Base-by-base conservation (phyloP, 2,888 invertebrate genomes). In the Rotaria magnacalcarata region DNA sequence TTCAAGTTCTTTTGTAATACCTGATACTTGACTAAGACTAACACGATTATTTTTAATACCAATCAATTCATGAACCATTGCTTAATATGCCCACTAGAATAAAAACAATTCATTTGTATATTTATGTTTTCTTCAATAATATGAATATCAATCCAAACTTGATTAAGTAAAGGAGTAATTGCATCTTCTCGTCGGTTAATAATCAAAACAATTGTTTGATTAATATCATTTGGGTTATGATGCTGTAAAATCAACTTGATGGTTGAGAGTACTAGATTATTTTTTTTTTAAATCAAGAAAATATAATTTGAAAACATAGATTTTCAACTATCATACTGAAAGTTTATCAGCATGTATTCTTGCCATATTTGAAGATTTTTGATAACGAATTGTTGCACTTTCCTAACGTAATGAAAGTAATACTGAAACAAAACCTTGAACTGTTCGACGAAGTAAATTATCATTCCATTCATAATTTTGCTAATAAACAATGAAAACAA, bases 21-120 rank as follows among this genome's bases (percentile, higher is more conserved):
- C 95, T 24, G 95, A 94, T 50, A 96, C 93, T 88, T 94, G 93
- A 0, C 95, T 94, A 87, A 99, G 93, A 90, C 94, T 95, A 50
- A 99, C 97, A 87, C 97, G 93, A 92, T 97, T 96, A 91, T 96
- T 97, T 89, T 94, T 94, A 88, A 99, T 96, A 0, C 94, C 94
- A 75, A 99, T 91, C 85, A 99, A 91, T 91, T 99, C 98, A 91
- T 99, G 99, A 19, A 99, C 96, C 99, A 99, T 99, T 3, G 99
- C 99, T 91, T 99, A 98, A 92, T 99, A 99, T 0, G 98, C 99
- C 99, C 99, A 99, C 93, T 96, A 93, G 0, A 89, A 89, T 34
- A 34, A 34, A 34, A 34, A 34, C 34, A 67, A 67, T 27, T 3
- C 5, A 67, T 16, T 52, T 14, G 3, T 14, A 34, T 34, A 34